Conservation (phyloP, 2,888 invertebrate species). For the Boloria selene region DNA sequence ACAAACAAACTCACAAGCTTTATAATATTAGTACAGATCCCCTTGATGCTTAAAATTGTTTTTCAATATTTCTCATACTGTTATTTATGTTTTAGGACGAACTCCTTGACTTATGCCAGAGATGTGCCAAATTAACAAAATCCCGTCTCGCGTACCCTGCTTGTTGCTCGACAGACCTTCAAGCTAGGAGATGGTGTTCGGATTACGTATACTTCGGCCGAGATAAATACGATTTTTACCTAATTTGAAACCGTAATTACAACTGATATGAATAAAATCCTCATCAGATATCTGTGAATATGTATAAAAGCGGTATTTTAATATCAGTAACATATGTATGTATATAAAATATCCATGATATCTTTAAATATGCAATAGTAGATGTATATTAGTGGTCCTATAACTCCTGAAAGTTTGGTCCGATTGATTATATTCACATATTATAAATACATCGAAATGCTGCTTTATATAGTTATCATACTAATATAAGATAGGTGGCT, state of each 20-base stretch:
- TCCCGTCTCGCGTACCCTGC: constrained; percentile 81
- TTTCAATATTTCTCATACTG: neutral
- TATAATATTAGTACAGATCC: too few species aligned
- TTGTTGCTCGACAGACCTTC: constrained; percentile 82
- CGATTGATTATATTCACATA: too few species aligned
- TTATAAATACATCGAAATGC: too few species aligned
- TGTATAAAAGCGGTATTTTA: too few species aligned
- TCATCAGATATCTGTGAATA: neutral
- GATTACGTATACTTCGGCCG: constrained; percentile 82
- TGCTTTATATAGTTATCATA: too few species aligned
- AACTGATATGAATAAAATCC: neutral
- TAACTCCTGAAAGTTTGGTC: too few species aligned
- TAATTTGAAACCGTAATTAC: constrained; percentile 32
- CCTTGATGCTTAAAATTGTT: neutral
- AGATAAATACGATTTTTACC: constrained; percentile 63
- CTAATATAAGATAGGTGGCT: too few species aligned
- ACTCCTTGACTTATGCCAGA: constrained; percentile 81
- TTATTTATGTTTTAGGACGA: constrained; percentile 66
- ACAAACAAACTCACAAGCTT: too few species aligned
- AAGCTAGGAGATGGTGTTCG: constrained; percentile 82
- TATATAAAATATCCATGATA: too few species aligned
- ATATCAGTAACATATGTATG: too few species aligned
- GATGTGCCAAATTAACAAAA: constrained; percentile 84
- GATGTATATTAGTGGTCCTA: too few species aligned
- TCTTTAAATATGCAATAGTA: too few species aligned